Conservation (phyloP, 2,113 vertebrate species). For the Brachionichthys hirsutus region DNA sequence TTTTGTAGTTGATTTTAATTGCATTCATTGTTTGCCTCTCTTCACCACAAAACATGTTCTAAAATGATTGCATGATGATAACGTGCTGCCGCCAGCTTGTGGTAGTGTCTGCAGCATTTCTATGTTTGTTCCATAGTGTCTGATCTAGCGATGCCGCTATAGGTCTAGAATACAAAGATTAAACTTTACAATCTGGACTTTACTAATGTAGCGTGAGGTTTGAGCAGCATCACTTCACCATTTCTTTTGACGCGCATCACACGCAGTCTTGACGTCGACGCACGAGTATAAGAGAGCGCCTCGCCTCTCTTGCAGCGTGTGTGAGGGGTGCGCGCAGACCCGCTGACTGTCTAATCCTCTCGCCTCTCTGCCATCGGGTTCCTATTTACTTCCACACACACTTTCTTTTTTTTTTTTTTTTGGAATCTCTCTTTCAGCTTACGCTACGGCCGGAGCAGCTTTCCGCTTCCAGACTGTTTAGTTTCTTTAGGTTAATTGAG, state of each 20-base stretch:
- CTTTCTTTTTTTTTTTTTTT: not conserved
- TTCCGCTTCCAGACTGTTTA: not conserved
- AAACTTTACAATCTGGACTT: no score
- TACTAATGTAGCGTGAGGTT: not conserved
- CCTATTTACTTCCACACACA: not conserved
- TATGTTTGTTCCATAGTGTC: no score
- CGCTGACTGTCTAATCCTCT: no score
- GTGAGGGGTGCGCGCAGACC: conserved; percentile 16
- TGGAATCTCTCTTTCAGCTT: conserved; percentile 3
- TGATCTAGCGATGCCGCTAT: not conserved
- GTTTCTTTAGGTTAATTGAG: not conserved
- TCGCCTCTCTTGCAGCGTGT: conserved; percentile 14
- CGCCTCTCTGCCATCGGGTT: not conserved
- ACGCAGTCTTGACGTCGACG: conserved; percentile 36
- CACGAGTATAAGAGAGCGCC: conserved; percentile 2
- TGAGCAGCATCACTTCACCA: not conserved
- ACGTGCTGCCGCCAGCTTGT: no score
- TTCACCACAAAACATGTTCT: no score
- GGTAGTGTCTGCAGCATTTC: no score
- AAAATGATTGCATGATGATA: no score
- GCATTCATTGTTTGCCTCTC: no score
- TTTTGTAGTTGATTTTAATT: no score
- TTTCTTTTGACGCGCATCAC: not conserved
- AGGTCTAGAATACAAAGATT: not conserved
- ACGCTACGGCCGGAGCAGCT: accelerated